These are phyloP conservation scores for Shinisaurus crocodilurus DNA, from an alignment of 2,113 vertebrate species.

Conservation along the genomic window DNA sequence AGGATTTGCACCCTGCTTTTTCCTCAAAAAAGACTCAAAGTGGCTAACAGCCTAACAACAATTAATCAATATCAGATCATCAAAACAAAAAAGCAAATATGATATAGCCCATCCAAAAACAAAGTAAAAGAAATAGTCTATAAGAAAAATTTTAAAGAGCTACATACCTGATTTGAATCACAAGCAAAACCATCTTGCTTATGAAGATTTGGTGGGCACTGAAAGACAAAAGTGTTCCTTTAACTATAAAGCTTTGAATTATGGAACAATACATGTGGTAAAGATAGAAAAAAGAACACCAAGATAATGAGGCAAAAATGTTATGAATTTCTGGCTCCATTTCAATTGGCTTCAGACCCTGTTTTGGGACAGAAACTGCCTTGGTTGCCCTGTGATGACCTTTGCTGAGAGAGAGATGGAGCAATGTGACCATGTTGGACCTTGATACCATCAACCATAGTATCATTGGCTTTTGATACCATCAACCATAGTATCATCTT, in stretches of 20 bases:
- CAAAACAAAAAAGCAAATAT: background rate
- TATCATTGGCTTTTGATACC: too few relatives aligned
- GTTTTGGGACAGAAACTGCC: background rate
- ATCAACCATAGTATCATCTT: too few relatives aligned
- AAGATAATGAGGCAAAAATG: background rate
- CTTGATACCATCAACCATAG: too few relatives aligned
- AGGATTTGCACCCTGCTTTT: background rate
- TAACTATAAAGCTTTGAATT: background rate
- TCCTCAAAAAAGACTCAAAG: background rate
- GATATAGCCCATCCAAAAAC: background rate
- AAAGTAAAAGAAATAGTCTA: background rate
- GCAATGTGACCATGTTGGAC: too few relatives aligned
- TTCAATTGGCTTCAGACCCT: background rate
- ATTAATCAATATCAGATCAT: background rate
- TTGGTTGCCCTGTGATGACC: background rate
- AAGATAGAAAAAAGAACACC: background rate
- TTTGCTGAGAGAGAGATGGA: background rate
- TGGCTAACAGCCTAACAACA: background rate
- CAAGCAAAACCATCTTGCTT: constrained; percentile 97
- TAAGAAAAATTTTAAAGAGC: background rate
- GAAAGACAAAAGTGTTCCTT: constrained; percentile 55
- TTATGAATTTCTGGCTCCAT: background rate
- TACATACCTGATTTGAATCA: constrained; percentile 90
- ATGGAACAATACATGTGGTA: background rate
- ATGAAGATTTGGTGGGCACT: constrained; percentile 98